Evolutionary conservation across 2,113 vertebrate species (phyloP).

Genomic region (Deroptyus accipitrinus): DNA sequence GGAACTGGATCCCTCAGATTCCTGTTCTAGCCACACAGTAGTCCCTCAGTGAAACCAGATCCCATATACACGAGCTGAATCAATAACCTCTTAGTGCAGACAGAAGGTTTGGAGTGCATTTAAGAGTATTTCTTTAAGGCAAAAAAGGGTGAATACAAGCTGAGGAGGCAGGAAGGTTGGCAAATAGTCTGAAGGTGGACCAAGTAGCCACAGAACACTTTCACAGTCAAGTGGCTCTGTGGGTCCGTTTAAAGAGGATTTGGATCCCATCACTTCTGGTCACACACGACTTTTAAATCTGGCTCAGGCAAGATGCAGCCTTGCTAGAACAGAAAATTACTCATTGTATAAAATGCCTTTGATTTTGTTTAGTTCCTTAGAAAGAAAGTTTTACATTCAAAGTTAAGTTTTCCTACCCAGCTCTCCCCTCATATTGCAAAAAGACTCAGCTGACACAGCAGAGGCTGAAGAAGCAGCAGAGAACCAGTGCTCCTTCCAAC

Average conservation of each 20-base stretch:
- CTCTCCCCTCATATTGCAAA: background rate
- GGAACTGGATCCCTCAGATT: background rate
- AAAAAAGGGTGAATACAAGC: background rate
- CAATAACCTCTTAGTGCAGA: background rate
- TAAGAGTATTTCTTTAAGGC: constrained; percentile 36
- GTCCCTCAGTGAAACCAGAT: background rate
- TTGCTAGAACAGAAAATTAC: background rate
- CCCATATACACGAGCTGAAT: background rate
- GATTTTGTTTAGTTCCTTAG: background rate
- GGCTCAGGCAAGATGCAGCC: background rate
- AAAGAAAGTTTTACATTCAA: background rate
- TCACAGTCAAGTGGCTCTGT: background rate
- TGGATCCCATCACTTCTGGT: background rate
- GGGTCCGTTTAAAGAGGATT: background rate
- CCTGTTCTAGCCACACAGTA: background rate
- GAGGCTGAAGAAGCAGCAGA: background rate
- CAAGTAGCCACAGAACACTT: background rate
- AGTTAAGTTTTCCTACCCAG: background rate
- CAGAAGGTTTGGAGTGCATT: constrained; percentile 18
- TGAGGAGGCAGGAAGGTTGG: background rate
- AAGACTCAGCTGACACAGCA: background rate
- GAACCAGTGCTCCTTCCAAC: background rate
- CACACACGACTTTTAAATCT: background rate
- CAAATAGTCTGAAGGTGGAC: background rate
- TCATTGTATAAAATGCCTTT: background rate